Percentiles rank a stretch among this genome's conserved stretches.
phyloP scores from a whole-genome alignment of 2,797 vertebrate genomes.

The Periparus ater region DNA sequence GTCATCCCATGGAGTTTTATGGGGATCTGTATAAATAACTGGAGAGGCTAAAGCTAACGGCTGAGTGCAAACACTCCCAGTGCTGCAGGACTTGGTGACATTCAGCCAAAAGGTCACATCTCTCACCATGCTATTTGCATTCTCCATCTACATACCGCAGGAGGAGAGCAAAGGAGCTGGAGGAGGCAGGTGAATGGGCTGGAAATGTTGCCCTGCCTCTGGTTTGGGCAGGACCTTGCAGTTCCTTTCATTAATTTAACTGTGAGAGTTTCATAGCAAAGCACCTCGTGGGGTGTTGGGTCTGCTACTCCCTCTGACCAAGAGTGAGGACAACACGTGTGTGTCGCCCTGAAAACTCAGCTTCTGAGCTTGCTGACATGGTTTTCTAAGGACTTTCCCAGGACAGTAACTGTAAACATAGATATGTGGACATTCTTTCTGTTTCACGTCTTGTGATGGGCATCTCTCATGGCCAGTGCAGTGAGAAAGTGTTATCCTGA shows the following conservation, averaged over 20 bases:
- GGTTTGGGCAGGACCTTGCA: not conserved
- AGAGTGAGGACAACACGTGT: not conserved
- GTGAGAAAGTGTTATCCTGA: too few species aligned
- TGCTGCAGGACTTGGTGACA: conserved; percentile 54
- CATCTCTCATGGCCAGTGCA: too few species aligned
- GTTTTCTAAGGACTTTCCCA: too few species aligned
- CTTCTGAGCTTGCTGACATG: too few species aligned
- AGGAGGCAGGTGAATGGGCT: not conserved
- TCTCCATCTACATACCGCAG: conserved; percentile 29
- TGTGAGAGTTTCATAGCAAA: not conserved
- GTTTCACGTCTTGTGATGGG: too few species aligned
- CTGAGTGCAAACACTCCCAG: conserved; percentile 57
- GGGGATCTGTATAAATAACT: conserved; percentile 9
- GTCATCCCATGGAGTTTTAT: not conserved
- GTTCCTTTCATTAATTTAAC: not conserved
- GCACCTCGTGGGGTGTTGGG: not conserved
- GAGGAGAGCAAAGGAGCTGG: not conserved
- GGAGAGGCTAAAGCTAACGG: conserved; percentile 25
- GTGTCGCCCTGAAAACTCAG: too few species aligned
- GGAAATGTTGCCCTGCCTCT: not conserved
- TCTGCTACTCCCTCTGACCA: not conserved
- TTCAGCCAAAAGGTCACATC: conserved; percentile 65
- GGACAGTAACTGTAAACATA: too few species aligned
- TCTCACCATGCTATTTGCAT: conserved; percentile 61
- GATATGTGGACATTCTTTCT: too few species aligned